Percentiles rank a stretch among this genome's conserved stretches.
phyloP scores from a whole-genome alignment of 2,113 vertebrate genomes.

The Polyodon spathula region DNA sequence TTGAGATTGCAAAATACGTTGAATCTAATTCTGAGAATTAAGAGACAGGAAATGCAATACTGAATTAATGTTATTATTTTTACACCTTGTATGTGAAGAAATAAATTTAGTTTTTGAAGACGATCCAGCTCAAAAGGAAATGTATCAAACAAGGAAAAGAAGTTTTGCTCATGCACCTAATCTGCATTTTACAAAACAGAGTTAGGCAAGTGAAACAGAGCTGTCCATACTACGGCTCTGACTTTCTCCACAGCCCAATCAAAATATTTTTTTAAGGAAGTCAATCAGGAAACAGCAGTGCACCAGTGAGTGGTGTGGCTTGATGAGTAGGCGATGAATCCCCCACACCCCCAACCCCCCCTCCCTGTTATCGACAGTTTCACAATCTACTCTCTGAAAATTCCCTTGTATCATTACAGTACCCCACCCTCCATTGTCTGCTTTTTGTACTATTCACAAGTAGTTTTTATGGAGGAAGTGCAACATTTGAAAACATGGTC shows the following conservation, averaged over 20 bases:
- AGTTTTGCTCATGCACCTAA: not conserved
- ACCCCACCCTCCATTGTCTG: not conserved
- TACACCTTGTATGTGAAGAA: not conserved
- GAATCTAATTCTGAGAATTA: not conserved
- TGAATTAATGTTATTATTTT: too few species aligned
- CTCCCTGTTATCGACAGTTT: conserved; percentile 22
- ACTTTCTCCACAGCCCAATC: not conserved
- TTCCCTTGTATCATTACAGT: not conserved
- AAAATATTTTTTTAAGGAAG: conserved; percentile 32
- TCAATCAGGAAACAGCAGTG: conserved; percentile 28
- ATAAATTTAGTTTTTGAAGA: not conserved
- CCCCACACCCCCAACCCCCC: too few species aligned
- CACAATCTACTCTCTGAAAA: conserved; percentile 17
- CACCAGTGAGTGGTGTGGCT: conserved; percentile 23
- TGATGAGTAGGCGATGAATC: conserved; percentile 18
- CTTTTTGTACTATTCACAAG: conserved; percentile 9
- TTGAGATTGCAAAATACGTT: too few species aligned
- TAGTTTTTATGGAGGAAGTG: not conserved
- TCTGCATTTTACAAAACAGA: not conserved
- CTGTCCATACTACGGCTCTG: not conserved
- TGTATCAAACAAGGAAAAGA: not conserved
- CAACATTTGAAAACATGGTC: not conserved
- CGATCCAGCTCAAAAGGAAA: not conserved
- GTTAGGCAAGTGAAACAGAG: conserved; percentile 1
- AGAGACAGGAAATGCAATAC: not conserved